A percentile compares a stretch with the other conserved stretches of the same genome.
phyloP scores from a whole-genome alignment of 2,797 vertebrate species.

The Chrysocyon brachyurus region DNA sequence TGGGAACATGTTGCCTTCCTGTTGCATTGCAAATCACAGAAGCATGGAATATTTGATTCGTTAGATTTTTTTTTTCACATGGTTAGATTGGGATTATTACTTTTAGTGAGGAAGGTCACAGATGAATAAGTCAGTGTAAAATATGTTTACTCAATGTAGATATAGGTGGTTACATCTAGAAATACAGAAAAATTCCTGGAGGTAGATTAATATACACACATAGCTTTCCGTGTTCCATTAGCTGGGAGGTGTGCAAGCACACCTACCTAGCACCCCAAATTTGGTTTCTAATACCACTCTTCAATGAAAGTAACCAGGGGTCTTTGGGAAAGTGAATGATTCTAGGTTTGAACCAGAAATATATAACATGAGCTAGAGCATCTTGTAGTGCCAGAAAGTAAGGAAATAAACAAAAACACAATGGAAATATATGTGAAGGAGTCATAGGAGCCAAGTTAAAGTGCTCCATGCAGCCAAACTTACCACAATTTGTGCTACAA shows the following conservation, averaged over 20 bases:
- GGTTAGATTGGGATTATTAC: background rate
- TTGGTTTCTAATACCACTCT: background rate
- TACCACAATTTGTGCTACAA: background rate
- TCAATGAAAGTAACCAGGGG: background rate
- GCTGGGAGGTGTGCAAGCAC: background rate
- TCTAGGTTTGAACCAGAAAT: background rate
- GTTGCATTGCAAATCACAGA: background rate
- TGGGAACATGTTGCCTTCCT: background rate
- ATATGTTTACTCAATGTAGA: background rate
- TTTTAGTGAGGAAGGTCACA: background rate
- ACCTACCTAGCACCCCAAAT: background rate
- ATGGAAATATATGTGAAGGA: background rate
- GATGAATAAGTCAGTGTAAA: background rate
- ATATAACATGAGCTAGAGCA: background rate
- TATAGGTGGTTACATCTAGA: background rate
- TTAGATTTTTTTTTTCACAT: background rate
- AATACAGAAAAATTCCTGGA: background rate
- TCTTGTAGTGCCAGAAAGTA: background rate
- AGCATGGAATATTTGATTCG: background rate
- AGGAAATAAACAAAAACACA: background rate
- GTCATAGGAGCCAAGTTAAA: background rate
- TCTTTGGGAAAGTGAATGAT: background rate
- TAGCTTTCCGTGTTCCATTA: background rate
- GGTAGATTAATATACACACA: background rate
- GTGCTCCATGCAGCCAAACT: background rate